Evolutionary conservation across 92 coral and sea anemone genomes (phyloP), one percentile per base, ranked within the genome.

Genomic region (Meandrina meandrites): DNA sequence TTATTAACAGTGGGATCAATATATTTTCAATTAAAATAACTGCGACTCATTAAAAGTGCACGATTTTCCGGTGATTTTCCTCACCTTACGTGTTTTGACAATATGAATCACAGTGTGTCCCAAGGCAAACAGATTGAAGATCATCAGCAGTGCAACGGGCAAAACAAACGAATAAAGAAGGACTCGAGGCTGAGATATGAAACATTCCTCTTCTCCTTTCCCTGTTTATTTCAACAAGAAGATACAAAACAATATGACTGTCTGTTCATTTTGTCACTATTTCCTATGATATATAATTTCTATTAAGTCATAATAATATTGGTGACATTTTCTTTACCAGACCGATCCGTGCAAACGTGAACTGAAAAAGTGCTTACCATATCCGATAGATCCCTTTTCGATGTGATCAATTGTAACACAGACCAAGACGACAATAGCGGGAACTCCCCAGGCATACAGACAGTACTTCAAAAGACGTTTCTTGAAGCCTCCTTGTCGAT

Each of bases 71-170:
- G n/a, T n/a, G n/a, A n/a, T n/a, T 42, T 75, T 84, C 75, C 84
- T 64, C 34, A 92, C 95, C 93, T 92, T 90, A 30, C 91, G 91
- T 4, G 93, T 89, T 13, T 80, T 87, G 40, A 84, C 82, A 34
- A 91, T 88, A 78, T 91, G 89, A 31, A 77, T 4, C 54, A 88
- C 76, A 0, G 91, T 88, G 67, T 91, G 91, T 53, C 84, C 83
- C 89, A 91, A 58, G 31, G 94, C 94, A 75, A 91, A 67, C 75
- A 76, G 17, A 88, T 91, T 88, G 90, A 84, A 91, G 37, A 91
- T 79, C 79, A 91, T 58, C 21, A 91, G 57, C 32, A 91, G 30
- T 18, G 82, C 91, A 73, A 91, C 91, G 18, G 94, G 94, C 75
- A 85, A 15, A 58, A 81, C 91, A 76, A 91, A 69, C 35, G 79